Conservation (phyloP, 2,888 invertebrate species). For the Bugulina stolonifera region DNA sequence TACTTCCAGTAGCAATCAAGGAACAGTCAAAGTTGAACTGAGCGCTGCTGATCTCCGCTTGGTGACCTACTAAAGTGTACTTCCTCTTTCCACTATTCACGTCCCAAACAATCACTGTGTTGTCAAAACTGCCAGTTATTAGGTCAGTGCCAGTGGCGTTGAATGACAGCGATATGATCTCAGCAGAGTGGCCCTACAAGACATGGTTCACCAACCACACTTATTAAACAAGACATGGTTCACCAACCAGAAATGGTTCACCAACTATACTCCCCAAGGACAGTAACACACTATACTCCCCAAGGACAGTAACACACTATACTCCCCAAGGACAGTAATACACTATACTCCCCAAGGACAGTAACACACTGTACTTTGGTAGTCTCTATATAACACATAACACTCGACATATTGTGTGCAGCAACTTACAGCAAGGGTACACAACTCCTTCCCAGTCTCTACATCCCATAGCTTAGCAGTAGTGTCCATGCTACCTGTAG, state of each 20-base stretch:
- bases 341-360: no score
- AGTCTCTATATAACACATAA: no score
- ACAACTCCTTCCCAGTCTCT: slow-evolving; percentile 59
- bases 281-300: no score
- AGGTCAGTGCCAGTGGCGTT: slow-evolving; percentile 64
- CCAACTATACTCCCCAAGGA: no score
- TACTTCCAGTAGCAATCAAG: slow-evolving; percentile 52
- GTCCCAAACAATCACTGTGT: slow-evolving; percentile 71
- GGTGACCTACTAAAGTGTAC: slow-evolving; percentile 51
- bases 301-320: no score
- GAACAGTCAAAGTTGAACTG: slow-evolving; percentile 54
- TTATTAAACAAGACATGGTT: no score
- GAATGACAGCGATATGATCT: slow-evolving; percentile 69
- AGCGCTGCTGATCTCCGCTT: slow-evolving; percentile 53
- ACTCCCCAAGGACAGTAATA: no score
- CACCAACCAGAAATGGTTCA: no score
- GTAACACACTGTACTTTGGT: no score
- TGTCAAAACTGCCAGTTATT: slow-evolving; percentile 75
- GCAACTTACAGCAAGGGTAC: slow-evolving; percentile 41
- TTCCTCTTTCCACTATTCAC: slow-evolving; percentile 57
- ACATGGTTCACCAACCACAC: no score
- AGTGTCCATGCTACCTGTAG: slow-evolving; percentile 72
- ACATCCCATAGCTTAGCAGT: slow-evolving; percentile 68
- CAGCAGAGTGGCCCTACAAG: slow-evolving; percentile 64
- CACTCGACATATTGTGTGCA: no score